A percentile compares a stretch with the other conserved stretches of the same genome.
Evolutionary conservation across 2,888 invertebrate species (phyloP).

Genomic region (Andrena haemorrhoa): DNA sequence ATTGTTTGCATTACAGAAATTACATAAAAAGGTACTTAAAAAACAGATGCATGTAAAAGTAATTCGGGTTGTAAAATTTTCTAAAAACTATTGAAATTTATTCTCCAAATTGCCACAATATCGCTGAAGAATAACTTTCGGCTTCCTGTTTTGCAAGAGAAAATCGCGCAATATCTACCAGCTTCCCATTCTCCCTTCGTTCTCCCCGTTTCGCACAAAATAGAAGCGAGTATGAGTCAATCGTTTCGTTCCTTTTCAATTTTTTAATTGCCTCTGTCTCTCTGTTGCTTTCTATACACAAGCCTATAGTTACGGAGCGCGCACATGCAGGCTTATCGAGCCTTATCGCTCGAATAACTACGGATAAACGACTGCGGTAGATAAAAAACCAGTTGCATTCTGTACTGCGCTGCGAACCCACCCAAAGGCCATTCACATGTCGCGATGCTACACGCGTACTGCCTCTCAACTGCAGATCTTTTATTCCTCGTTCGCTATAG

Average conservation of each 20-base stretch:
- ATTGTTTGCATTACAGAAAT: too few species aligned
- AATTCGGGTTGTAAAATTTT: background rate
- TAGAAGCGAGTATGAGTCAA: too few species aligned
- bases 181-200: too few species aligned
- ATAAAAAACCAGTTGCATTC: constrained; percentile 33
- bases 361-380: constrained; percentile 45
- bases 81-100: background rate
- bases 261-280: background rate
- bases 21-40: too few species aligned
- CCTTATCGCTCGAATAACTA: constrained; percentile 55
- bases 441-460: background rate
- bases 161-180: too few species aligned
- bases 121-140: background rate
- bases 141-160: background rate
- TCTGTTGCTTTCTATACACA: background rate
- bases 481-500: background rate
- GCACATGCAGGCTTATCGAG: constrained; percentile 56
- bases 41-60: too few species aligned
- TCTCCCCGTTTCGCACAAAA: too few species aligned
- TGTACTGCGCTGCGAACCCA: background rate
- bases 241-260: background rate
- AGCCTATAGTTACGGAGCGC: constrained; percentile 14
- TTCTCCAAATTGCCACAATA: background rate
- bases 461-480: background rate
- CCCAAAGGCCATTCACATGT: background rate